Conservation (phyloP, 2,888 invertebrate genomes). For the Stratiomys singularior region DNA sequence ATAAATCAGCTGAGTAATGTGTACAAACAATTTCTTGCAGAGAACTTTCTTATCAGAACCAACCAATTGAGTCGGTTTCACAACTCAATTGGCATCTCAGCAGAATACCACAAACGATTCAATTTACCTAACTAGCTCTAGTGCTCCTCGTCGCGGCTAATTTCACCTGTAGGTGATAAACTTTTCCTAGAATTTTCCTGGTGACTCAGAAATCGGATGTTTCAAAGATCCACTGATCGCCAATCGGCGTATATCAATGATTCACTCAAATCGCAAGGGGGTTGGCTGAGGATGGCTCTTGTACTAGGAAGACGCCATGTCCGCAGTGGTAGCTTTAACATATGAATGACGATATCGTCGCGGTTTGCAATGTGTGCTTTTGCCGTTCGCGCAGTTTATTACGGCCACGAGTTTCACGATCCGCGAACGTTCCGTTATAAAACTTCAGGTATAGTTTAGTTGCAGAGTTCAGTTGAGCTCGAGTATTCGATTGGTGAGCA, state of each 20-base stretch:
- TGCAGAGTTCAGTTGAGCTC: slow-evolving; percentile 33
- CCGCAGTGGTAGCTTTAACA: neutral
- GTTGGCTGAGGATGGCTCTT: neutral
- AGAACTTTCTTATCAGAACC: neutral
- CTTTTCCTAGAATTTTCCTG: too few relatives aligned
- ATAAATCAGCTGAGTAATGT: slow-evolving; percentile 40
- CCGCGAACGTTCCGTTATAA: slow-evolving; percentile 43
- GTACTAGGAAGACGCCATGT: neutral
- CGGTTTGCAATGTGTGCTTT: neutral
- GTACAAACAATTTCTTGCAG: slow-evolving; percentile 28
- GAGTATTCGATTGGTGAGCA: slow-evolving; percentile 35
- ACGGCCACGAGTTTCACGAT: slow-evolving; percentile 6
- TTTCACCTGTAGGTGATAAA: too few relatives aligned
- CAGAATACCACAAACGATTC: neutral
- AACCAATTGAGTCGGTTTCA: neutral
- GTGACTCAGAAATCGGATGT: neutral
- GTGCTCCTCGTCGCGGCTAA: too few relatives aligned
- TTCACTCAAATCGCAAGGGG: neutral
- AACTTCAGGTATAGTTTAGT: slow-evolving; percentile 39
- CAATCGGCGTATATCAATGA: neutral
- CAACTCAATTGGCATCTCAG: too few relatives aligned
- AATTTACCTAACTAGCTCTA: too few relatives aligned
- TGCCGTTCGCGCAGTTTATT: slow-evolving; percentile 17
- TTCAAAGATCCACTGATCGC: neutral
- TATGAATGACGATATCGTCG: neutral